These are phyloP conservation scores for Dipodomys merriami DNA, from an alignment of 2,113 vertebrate species.

Conservation along the genomic window DNA sequence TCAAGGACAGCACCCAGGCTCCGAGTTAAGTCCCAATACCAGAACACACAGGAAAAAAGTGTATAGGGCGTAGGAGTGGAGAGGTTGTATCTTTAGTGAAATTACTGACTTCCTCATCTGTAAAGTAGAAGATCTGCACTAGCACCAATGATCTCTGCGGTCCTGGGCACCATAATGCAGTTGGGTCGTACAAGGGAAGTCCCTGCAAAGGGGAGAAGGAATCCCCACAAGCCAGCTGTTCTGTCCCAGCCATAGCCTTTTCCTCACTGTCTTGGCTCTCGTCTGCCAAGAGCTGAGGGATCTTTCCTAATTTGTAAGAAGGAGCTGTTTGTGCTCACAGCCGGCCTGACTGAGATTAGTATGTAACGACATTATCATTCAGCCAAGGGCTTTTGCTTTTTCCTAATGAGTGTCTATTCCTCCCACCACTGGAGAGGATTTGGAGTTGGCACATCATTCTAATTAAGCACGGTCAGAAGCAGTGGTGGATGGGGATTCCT, in stretches of 20 bases:
- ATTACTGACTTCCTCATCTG: background rate
- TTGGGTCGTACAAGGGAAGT: background rate
- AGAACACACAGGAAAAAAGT: too few relatives aligned
- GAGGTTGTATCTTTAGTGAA: background rate
- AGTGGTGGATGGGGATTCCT: background rate
- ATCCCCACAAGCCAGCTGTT: accelerated
- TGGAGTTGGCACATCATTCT: background rate
- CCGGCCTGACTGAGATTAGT: background rate
- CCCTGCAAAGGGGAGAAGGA: background rate
- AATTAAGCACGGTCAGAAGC: background rate
- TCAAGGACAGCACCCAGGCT: too few relatives aligned
- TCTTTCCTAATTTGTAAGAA: slow-evolving; percentile 50
- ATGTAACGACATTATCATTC: slow-evolving; percentile 18
- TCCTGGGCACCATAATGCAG: accelerated
- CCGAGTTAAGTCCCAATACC: too few relatives aligned
- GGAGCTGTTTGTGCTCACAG: slow-evolving; percentile 7
- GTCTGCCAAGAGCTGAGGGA: background rate
- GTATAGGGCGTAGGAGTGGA: background rate
- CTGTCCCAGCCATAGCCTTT: background rate
- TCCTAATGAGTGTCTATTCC: slow-evolving; percentile 13
- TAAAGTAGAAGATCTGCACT: background rate
- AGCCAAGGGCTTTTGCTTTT: slow-evolving; percentile 35
- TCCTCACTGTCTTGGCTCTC: slow-evolving; percentile 30
- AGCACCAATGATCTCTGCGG: background rate
- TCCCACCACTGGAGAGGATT: background rate